Evolutionary conservation across 2,113 vertebrate species (phyloP), one percentile per base, ranked within the genome.

Genomic region (Carassius gibelio): DNA sequence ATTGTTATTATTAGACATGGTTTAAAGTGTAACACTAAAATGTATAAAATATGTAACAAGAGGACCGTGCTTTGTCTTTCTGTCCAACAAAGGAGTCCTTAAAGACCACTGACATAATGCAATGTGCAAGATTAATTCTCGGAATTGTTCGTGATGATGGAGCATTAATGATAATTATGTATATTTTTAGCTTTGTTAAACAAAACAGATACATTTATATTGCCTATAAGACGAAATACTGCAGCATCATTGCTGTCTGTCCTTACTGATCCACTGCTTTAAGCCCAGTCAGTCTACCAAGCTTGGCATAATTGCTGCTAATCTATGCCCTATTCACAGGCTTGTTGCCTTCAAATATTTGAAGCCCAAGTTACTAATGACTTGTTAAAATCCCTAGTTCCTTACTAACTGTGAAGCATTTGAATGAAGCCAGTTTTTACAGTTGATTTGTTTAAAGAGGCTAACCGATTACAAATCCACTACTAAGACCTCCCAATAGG

Each of bases 381-480:
- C 80, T 88, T 50, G 75, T 81, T 88, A 55, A 83, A 85, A 80
- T 83, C 79, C 84, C 52, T 9, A 55, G 81, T 85, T 62, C 61
- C 72, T 57, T 50, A 78, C 55, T 83, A 79, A 79, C 17, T 45
- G 74, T 85, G 62, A 80, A 84, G 87, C 59, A 42, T 75, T 57
- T 62, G 55, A 26, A 80, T 75, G 78, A n/a, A 55, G 79, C 23
- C 78, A 61, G 78, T 84, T 75, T 88, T 88, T 84, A 86, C 84
- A 86, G 84, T 84, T 88, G 84, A 83, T 72, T 85, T 83, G 87
- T 88, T 83, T 86, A 64, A 88, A 86, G 75, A 57, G 48, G 48
- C 36, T 88, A 88, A 86, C 87, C 66, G 50, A 82, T 86, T 86
- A 77, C 82, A 86, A 84, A 88, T 88, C 87, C 81, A 86, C 57